Conservation (phyloP, 2,797 vertebrate species). For the Acanthurus tractus region DNA sequence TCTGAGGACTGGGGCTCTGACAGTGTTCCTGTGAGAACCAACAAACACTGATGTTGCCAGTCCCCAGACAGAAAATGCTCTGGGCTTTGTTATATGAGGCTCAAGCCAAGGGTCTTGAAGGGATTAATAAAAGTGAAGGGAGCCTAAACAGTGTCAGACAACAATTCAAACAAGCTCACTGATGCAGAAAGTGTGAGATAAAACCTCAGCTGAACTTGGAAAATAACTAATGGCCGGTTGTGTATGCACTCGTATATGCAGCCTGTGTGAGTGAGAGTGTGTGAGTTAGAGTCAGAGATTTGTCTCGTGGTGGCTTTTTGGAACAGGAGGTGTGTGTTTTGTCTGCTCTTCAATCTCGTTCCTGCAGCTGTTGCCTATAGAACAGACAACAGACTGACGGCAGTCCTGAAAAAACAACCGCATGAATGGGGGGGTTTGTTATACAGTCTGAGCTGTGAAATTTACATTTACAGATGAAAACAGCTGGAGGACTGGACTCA, state of each 20-base stretch:
- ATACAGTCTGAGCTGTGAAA: no score
- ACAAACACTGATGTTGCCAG: slow-evolving; percentile 59
- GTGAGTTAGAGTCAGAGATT: background rate
- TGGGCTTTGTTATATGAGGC: slow-evolving; percentile 15
- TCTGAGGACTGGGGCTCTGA: slow-evolving; percentile 49
- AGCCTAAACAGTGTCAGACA: slow-evolving; percentile 66
- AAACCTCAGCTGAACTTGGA: slow-evolving; percentile 6
- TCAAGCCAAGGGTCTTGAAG: slow-evolving; percentile 32
- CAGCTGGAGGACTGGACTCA: background rate
- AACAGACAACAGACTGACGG: slow-evolving; percentile 24
- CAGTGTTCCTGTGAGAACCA: slow-evolving; percentile 72
- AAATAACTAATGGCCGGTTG: background rate
- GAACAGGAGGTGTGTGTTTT: slow-evolving; percentile 55
- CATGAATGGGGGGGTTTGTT: no score
- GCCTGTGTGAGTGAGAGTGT: background rate
- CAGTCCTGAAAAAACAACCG: slow-evolving; percentile 48
- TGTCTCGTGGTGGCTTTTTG: slow-evolving; percentile 23
- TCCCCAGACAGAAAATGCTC: slow-evolving; percentile 47
- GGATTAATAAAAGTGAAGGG: slow-evolving; percentile 52
- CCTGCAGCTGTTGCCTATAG: slow-evolving; percentile 60
- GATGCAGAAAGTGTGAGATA: slow-evolving; percentile 43
- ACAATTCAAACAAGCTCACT: slow-evolving; percentile 57
- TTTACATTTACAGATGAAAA: slow-evolving; percentile 22
- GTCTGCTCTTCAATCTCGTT: slow-evolving; percentile 32
- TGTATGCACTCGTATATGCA: background rate